These are phyloP conservation scores for Tapirus indicus DNA, from an alignment of 2,797 vertebrate genomes.

Conservation along the genomic window DNA sequence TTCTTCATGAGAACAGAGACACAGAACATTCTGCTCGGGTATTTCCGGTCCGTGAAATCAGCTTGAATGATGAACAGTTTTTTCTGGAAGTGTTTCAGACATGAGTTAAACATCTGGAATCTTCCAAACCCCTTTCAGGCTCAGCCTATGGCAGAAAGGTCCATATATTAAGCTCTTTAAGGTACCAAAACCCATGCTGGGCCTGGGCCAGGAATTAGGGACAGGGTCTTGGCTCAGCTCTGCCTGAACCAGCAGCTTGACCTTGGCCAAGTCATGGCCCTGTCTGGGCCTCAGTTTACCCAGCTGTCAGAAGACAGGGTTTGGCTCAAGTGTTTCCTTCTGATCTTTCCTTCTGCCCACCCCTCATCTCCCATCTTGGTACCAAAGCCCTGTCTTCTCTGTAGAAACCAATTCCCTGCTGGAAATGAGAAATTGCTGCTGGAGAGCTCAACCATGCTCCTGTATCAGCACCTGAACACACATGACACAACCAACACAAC, in stretches of 20 bases:
- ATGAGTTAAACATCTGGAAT: background rate
- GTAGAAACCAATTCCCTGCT: slow-evolving; percentile 77
- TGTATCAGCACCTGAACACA: background rate
- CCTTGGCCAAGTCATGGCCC: background rate
- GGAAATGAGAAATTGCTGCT: background rate
- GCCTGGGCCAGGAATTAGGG: too few relatives aligned
- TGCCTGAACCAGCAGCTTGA: background rate
- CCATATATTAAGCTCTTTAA: background rate
- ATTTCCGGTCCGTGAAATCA: slow-evolving; percentile 22
- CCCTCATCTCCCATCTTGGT: background rate
- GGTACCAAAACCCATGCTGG: background rate
- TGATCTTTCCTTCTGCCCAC: background rate
- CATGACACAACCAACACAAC: background rate
- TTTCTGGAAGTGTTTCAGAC: slow-evolving; percentile 19
- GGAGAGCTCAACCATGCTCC: slow-evolving; percentile 53
- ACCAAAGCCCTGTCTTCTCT: slow-evolving; percentile 65
- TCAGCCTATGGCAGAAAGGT: background rate
- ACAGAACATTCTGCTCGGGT: background rate
- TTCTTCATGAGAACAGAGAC: background rate
- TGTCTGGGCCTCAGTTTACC: background rate
- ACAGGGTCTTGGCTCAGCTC: background rate
- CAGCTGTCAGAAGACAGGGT: background rate
- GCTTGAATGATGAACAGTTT: background rate
- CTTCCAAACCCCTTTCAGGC: background rate
- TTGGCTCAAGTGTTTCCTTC: background rate